Evolutionary conservation across 2,888 invertebrate genomes (phyloP), one percentile per base, ranked within the genome.

Genomic region (Muschampia plurimacula): DNA sequence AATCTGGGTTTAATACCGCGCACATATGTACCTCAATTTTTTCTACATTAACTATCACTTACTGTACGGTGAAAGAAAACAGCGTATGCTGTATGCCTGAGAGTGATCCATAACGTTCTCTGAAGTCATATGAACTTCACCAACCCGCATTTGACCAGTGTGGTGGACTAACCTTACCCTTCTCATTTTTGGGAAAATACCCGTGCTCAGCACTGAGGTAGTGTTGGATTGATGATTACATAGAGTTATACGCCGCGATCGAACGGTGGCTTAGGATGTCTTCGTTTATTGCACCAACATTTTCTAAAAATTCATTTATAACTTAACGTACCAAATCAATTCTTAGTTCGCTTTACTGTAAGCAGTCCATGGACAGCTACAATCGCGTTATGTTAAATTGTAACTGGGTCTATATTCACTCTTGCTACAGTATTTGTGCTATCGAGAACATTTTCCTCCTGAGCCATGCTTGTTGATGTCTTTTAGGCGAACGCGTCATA

Each of bases 281-380:
- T 13, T 44, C 2, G 15, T 52, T 52, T 12, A 13, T 3, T 13
- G 5, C 2, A 9, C n/a, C n/a, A 52, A n/a, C 2, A n/a, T 44
- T 44, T 44, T 44, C 44, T 44, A 44, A 10, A 44, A 10, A 12
- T 49, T 69, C 13, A 59, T 62, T 36, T 62, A 49, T 15, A 15
- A 36, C 49, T 9, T 49, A 36, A 46, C 44, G 15, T n/a, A 15
- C 39, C 22, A 49, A 36, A 13, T n/a, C 36, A 46, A 57, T 57
- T 13, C 57, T 49, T 15, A 41, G 41, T 46, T 13, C 44, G 8
- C 5, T 10, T 8, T n/a, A 22, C 52, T 15, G 52, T 63, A 69
- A 69, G 63, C 63, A 69, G 62, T 52, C 69, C 69, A 69, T 69
- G 69, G 69, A 69, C 69, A 69, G 36, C 69, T 63, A 69, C 69